These are phyloP conservation scores for Chromoteleia sp. DNA, from an alignment of 2,888 invertebrate species.

Conservation along the genomic window DNA sequence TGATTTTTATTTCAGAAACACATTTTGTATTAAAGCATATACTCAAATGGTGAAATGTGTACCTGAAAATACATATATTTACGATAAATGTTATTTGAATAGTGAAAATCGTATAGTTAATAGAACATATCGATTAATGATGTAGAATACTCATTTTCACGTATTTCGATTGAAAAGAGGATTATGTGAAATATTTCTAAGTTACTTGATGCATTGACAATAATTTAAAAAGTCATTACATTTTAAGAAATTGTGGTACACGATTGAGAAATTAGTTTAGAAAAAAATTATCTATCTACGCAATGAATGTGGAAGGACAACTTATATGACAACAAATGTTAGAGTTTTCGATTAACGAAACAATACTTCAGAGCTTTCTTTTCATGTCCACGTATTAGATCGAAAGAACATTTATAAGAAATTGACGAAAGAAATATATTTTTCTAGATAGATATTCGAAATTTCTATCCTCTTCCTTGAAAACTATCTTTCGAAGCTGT, in stretches of 20 bases:
- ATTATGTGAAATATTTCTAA: slow-evolving; percentile 9
- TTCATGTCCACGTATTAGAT: neutral
- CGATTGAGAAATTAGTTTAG: neutral
- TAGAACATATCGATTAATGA: slow-evolving; percentile 45
- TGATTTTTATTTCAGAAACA: slow-evolving; percentile 36
- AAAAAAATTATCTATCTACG: slow-evolving; percentile 1
- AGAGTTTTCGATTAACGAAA: slow-evolving; percentile 10
- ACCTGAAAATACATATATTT: slow-evolving; percentile 38
- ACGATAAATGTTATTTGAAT: slow-evolving; percentile 38
- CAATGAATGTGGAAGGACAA: neutral
- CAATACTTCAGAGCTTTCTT: neutral
- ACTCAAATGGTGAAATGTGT: slow-evolving; percentile 35
- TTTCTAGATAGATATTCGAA: slow-evolving; percentile 19
- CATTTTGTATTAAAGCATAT: slow-evolving; percentile 26
- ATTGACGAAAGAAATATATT: slow-evolving; percentile 18
- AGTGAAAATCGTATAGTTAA: slow-evolving; percentile 32
- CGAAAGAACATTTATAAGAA: slow-evolving; percentile 1
- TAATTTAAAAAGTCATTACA: slow-evolving; percentile 30
- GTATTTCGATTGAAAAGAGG: slow-evolving; percentile 8
- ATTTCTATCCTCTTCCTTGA: neutral
- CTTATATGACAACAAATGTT: slow-evolving; percentile 26
- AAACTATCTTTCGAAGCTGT: slow-evolving; percentile 8
- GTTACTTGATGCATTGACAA: slow-evolving; percentile 33
- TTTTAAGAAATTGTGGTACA: slow-evolving; percentile 50
- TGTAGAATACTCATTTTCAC: slow-evolving; percentile 13